Evolutionary conservation across 1,140 invertebrate genomes (phyloP).

Genomic region (Drosophila watanabei): DNA sequence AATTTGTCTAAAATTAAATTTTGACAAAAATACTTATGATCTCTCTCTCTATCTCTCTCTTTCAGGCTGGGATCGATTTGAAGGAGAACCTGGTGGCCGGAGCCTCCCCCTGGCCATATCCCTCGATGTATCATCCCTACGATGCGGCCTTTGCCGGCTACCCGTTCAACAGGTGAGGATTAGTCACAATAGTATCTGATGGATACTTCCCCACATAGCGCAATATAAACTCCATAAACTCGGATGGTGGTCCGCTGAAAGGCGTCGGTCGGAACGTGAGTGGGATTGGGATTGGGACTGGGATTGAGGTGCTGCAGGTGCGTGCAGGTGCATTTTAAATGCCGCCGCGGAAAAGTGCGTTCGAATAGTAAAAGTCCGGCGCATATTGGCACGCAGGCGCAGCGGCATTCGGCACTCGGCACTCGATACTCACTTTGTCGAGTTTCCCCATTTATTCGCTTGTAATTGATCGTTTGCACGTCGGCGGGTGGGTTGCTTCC

Average conservation of each 20-base stretch:
- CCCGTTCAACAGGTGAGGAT: slow-evolving; percentile 96
- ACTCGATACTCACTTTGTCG: slow-evolving; percentile 8
- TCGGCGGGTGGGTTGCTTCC: slow-evolving; percentile 60
- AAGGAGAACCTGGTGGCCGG: slow-evolving; percentile 95
- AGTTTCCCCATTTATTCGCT: slow-evolving; percentile 70
- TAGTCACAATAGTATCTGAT: slow-evolving; percentile 30
- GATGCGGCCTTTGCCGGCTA: slow-evolving; percentile 95
- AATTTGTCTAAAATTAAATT: slow-evolving; percentile 37
- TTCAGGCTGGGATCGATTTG: slow-evolving; percentile 90
- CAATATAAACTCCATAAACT: slow-evolving; percentile 37
- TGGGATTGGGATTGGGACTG: slow-evolving; percentile 21
- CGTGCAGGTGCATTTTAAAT: slow-evolving; percentile 66
- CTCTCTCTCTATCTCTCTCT: slow-evolving; percentile 20
- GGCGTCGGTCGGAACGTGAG: slow-evolving; percentile 73
- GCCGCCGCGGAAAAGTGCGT: slow-evolving; percentile 41
- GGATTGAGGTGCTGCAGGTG: slow-evolving; percentile 38
- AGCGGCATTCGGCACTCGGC: slow-evolving; percentile 26
- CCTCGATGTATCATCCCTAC: slow-evolving; percentile 95
- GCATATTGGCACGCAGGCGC: slow-evolving; percentile 62
- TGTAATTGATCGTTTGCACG: slow-evolving; percentile 74
- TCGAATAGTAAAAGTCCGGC: slow-evolving; percentile 63
- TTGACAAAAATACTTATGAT: slow-evolving; percentile 14
- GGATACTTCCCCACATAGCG: slow-evolving; percentile 36
- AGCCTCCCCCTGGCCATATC: slow-evolving; percentile 93
- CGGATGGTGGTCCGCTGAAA: slow-evolving; percentile 69